These are phyloP conservation scores for Andrena haemorrhoa DNA, from an alignment of 2,888 invertebrate genomes.

Conservation along the genomic window DNA sequence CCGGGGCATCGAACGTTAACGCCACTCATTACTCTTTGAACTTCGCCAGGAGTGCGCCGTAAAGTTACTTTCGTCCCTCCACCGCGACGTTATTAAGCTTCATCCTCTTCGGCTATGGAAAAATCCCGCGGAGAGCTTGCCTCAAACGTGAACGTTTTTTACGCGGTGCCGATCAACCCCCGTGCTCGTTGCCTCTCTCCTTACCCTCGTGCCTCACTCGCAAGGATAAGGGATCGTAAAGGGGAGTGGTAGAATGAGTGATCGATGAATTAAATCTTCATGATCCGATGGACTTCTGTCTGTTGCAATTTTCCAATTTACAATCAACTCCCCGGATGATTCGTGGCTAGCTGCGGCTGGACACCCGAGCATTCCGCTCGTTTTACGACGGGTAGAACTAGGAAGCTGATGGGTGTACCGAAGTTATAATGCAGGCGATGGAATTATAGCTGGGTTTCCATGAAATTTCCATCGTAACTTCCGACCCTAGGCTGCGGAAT, in stretches of 20 bases:
- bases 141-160: background rate
- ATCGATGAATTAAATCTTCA: too few species aligned
- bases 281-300: too few species aligned
- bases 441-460: constrained; percentile 41
- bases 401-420: constrained; percentile 34
- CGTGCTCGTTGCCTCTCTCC: too few species aligned
- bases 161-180: too few species aligned
- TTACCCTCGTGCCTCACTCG: too few species aligned
- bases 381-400: constrained; percentile 26
- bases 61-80: constrained; percentile 39
- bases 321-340: too few species aligned
- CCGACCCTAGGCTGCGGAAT: constrained; percentile 27
- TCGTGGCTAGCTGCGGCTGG: background rate
- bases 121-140: background rate
- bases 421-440: constrained; percentile 57
- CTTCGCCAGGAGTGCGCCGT: constrained; percentile 51
- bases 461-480: constrained; percentile 61
- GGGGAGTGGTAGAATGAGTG: too few species aligned
- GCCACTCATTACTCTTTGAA: constrained; percentile 64
- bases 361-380: constrained; percentile 10
- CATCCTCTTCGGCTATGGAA: constrained; percentile 1
- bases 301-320: too few species aligned
- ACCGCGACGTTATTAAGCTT: constrained; percentile 28
- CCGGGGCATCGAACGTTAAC: constrained; percentile 42
- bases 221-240: too few species aligned